Evolutionary conservation across 2,888 invertebrate species (phyloP).

Genomic region (Formica aserva): DNA sequence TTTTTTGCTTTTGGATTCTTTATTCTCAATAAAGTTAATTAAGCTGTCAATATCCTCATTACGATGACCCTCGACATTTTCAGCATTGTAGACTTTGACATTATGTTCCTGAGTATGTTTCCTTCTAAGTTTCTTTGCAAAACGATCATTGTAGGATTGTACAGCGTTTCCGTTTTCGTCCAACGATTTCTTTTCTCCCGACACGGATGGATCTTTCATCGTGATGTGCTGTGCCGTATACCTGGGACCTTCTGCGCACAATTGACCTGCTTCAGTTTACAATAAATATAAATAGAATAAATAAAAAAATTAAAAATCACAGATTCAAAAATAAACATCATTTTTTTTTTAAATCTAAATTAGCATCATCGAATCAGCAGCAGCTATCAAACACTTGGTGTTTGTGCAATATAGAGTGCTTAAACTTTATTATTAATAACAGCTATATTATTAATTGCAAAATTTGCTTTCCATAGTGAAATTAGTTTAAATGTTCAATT

Average conservation of each 20-base stretch:
- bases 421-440: not conserved
- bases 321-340: too few relatives aligned
- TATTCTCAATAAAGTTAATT: conserved; percentile 92
- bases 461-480: not conserved
- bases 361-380: not conserved
- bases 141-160: conserved; percentile 84
- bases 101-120: conserved; percentile 84
- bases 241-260: conserved; percentile 72
- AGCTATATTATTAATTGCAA: not conserved
- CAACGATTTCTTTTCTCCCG: conserved; percentile 88
- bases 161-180: conserved; percentile 94
- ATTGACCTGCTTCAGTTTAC: conserved; percentile 57
- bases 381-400: not conserved
- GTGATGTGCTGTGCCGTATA: conserved; percentile 78
- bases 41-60: conserved; percentile 92
- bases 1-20: conserved; percentile 83
- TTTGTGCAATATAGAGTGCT: not conserved
- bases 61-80: conserved; percentile 92
- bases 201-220: conserved; percentile 75
- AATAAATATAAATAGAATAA: not conserved
- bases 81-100: conserved; percentile 85
- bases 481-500: not conserved
- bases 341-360: not conserved
- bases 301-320: not conserved
- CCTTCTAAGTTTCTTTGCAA: conserved; percentile 79